phyloP scores from a whole-genome alignment of 2,797 vertebrate species.

The Pachyuromys duprasi region DNA sequence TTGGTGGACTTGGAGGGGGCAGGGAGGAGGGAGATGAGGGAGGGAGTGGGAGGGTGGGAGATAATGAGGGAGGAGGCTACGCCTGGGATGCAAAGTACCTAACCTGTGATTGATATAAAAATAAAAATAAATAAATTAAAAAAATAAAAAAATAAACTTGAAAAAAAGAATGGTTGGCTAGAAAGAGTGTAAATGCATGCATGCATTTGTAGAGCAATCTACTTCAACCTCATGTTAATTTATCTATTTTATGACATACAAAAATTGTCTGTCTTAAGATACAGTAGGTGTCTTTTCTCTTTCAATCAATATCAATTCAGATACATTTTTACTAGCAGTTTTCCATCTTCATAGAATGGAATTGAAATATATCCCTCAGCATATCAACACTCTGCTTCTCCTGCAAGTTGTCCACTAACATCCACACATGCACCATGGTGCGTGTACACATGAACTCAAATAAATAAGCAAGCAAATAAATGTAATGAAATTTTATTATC shows the following conservation, averaged over 20 bases:
- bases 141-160: no score
- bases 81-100: no score
- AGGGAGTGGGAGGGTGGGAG: no score
- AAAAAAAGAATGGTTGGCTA: constrained; percentile 11
- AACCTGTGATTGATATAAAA: no score
- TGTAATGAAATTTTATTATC: background rate
- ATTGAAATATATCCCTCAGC: background rate
- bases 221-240: background rate
- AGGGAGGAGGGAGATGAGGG: no score
- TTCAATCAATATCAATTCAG: background rate
- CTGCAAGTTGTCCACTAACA: background rate
- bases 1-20: no score
- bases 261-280: background rate
- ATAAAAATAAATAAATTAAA: no score
- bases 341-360: background rate
- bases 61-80: no score
- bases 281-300: background rate
- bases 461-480: background rate
- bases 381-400: background rate
- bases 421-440: background rate
- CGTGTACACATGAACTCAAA: background rate
- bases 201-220: background rate
- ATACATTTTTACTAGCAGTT: background rate
- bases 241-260: background rate
- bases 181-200: background rate